Percentiles rank a stretch among this genome's conserved stretches.
phyloP scores from a whole-genome alignment of 2,797 vertebrate genomes.

The Molothrus aeneus region DNA sequence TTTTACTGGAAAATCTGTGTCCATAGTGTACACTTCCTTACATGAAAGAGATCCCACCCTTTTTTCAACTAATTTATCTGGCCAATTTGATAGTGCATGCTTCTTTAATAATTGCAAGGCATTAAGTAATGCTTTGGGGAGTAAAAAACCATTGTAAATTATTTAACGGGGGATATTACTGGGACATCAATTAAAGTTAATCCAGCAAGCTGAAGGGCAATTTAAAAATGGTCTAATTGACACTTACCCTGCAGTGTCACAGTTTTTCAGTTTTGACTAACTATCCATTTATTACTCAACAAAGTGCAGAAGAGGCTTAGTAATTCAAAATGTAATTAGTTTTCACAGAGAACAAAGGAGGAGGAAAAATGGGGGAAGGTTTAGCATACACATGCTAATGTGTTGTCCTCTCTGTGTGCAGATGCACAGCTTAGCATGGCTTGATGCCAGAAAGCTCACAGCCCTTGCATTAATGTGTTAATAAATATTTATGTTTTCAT shows the following conservation, averaged over 20 bases:
- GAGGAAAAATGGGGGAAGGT: neutral
- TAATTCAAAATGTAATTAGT: constrained; percentile 52
- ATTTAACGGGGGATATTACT: constrained; percentile 23
- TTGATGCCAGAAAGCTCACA: constrained; percentile 14
- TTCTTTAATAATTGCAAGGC: constrained; percentile 14
- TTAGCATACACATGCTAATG: constrained; percentile 26
- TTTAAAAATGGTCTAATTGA: constrained; percentile 42
- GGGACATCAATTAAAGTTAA: constrained; percentile 45
- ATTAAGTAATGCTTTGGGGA: constrained; percentile 48
- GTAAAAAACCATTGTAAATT: constrained; percentile 33
- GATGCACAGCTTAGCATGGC: neutral
- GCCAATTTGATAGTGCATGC: neutral
- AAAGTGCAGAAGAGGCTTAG: neutral
- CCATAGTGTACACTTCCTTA: neutral
- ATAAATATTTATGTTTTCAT: constrained; percentile 67
- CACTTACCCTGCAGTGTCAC: neutral
- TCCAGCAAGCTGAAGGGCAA: constrained; percentile 28
- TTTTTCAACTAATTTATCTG: neutral
- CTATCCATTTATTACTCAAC: constrained; percentile 28
- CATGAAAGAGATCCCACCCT: neutral
- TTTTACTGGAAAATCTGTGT: neutral
- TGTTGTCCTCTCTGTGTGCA: constrained; percentile 18
- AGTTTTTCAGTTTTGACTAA: constrained; percentile 43
- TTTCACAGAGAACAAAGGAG: constrained; percentile 23
- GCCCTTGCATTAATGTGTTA: constrained; percentile 18